Conservation (phyloP, 2,113 vertebrate genomes). For the Tenebrosternarchus preto region DNA sequence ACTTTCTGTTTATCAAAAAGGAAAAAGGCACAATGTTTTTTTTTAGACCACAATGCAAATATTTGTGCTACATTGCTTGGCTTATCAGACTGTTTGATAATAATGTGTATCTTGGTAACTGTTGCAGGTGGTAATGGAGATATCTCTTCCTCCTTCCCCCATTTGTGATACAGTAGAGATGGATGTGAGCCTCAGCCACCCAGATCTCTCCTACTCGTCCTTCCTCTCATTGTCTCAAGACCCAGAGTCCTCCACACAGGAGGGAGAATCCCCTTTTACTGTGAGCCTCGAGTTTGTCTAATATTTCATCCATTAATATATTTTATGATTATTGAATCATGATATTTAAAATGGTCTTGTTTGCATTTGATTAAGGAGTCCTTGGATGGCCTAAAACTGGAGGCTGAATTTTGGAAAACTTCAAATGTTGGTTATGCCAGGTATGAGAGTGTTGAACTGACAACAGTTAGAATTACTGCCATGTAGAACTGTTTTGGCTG, state of each 20-base stretch:
- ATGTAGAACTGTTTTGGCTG: neutral
- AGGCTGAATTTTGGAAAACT: conserved; percentile 67
- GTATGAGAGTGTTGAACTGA: conserved; percentile 23
- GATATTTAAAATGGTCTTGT: neutral
- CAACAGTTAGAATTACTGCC: no score
- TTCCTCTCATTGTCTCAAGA: conserved; percentile 68
- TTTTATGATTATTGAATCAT: no score
- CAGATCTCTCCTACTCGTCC: conserved; percentile 63
- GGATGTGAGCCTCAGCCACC: conserved; percentile 70
- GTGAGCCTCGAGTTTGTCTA: conserved; percentile 62
- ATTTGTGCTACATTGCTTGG: neutral
- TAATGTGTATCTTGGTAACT: neutral
- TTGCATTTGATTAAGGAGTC: conserved; percentile 52
- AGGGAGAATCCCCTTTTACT: conserved; percentile 64
- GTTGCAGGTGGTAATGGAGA: conserved; percentile 70
- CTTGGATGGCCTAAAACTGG: conserved; percentile 68
- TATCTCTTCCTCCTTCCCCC: conserved; percentile 63
- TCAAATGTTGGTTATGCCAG: conserved; percentile 57
- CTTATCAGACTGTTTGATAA: conserved; percentile 15
- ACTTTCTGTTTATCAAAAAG: neutral
- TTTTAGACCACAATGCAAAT: neutral
- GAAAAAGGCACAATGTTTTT: neutral
- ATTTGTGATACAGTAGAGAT: conserved; percentile 75
- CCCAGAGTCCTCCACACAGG: conserved; percentile 59
- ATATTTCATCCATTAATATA: neutral